A percentile compares a stretch with the other conserved stretches of the same genome.
These are phyloP conservation scores for Pelochelys cantorii DNA, from an alignment of 2,797 vertebrate species.

Conservation along the genomic window DNA sequence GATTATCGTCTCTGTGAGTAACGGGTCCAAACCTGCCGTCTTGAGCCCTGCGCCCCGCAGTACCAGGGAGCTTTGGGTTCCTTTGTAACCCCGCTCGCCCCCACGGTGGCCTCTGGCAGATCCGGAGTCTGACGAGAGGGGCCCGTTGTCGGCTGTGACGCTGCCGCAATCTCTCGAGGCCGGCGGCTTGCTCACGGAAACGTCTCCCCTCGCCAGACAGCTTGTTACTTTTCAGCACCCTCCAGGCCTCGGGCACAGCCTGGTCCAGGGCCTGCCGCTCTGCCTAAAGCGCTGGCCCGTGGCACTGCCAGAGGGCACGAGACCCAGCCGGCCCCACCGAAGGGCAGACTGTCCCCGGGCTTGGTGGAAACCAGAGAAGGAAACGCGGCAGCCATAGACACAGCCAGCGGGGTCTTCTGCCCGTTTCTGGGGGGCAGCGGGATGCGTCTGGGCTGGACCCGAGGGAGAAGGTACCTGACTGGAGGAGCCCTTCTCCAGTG, in stretches of 20 bases:
- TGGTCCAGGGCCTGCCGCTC: background rate
- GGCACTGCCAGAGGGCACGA: background rate
- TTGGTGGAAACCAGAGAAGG: background rate
- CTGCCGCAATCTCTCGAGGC: background rate
- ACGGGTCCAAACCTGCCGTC: background rate
- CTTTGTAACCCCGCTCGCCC: background rate
- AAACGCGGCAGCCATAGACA: no score
- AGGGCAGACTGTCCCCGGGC: background rate
- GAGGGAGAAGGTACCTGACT: background rate
- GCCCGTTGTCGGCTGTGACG: background rate
- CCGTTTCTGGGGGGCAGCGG: background rate
- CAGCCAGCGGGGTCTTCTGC: background rate
- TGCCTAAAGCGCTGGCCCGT: background rate
- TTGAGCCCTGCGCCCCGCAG: background rate
- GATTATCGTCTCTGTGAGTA: background rate
- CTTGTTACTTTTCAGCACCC: no score
- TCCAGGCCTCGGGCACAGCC: background rate
- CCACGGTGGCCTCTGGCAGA: background rate
- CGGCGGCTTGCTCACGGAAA: background rate
- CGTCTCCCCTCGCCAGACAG: background rate
- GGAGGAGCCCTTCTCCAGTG: background rate
- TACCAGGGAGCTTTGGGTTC: background rate
- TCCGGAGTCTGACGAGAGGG: background rate
- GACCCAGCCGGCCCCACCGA: accelerated
- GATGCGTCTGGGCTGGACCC: background rate